Evolutionary conservation across 2,888 invertebrate genomes (phyloP).

Genomic region (Lepas anatifera): DNA sequence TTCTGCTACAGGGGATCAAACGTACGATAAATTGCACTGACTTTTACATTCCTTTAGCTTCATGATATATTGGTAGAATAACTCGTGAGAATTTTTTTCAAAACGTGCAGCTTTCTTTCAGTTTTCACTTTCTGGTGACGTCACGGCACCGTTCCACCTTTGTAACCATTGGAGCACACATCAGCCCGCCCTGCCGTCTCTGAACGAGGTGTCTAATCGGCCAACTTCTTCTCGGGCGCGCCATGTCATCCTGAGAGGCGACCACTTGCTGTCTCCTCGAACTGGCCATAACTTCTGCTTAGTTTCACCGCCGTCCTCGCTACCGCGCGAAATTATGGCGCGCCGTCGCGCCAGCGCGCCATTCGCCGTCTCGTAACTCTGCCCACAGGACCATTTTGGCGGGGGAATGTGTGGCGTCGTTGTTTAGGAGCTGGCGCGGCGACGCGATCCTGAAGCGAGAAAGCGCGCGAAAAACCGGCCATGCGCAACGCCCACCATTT

Average conservation of each 20-base stretch:
- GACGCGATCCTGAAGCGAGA: background rate
- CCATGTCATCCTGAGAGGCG: background rate
- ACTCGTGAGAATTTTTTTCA: too few relatives aligned
- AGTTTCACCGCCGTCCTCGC: constrained; percentile 7
- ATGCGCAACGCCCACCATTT: background rate
- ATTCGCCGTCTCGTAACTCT: constrained; percentile 6
- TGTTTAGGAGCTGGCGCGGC: background rate
- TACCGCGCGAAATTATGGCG: background rate
- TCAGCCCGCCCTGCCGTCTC: too few relatives aligned
- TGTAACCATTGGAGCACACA: background rate
- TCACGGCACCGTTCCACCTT: background rate
- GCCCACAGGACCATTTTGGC: constrained; percentile 1
- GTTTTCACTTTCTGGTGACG: too few relatives aligned
- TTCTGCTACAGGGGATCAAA: too few relatives aligned
- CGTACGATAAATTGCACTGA: too few relatives aligned
- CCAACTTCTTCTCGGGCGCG: background rate
- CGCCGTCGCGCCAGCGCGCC: background rate
- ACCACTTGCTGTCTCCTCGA: background rate
- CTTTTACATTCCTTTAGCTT: too few relatives aligned
- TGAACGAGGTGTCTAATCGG: background rate
- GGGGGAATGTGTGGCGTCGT: background rate
- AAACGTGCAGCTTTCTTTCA: too few relatives aligned
- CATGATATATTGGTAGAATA: too few relatives aligned
- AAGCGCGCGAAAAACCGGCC: background rate
- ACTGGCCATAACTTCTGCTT: constrained; percentile 1